phyloP scores from a whole-genome alignment of 2,888 invertebrate species.

The Autographa gamma region DNA sequence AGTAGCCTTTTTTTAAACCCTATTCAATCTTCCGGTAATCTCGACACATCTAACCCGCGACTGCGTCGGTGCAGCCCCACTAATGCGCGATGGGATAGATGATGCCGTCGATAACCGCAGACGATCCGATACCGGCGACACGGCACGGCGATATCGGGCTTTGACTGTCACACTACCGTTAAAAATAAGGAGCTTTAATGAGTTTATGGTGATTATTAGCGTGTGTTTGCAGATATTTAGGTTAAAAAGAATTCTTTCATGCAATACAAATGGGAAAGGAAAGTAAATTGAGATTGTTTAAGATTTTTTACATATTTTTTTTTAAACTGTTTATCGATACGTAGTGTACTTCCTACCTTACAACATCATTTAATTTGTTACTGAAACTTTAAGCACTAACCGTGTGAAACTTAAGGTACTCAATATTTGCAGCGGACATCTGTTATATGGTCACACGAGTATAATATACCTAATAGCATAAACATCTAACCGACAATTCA shows the following conservation, averaged over 20 bases:
- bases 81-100: constrained; percentile 28
- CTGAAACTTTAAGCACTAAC: too few species aligned
- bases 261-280: too few species aligned
- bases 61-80: constrained; percentile 20
- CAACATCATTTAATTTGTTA: too few species aligned
- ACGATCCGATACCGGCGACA: constrained; percentile 13
- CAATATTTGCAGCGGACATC: too few species aligned
- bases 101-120: constrained; percentile 45
- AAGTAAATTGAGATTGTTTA: too few species aligned
- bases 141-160: background rate
- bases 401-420: too few species aligned
- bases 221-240: background rate
- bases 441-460: too few species aligned
- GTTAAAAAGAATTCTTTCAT: background rate
- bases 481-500: background rate
- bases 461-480: background rate
- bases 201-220: background rate
- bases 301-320: too few species aligned
- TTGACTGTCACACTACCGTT: background rate
- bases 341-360: too few species aligned
- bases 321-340: too few species aligned
- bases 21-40: constrained; percentile 7
- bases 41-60: constrained; percentile 13
- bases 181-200: background rate
- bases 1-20: constrained; percentile 12